Evolutionary conservation across 2,113 vertebrate genomes (phyloP), one percentile per base, ranked within the genome.

Genomic region (Henicopernis longicauda): DNA sequence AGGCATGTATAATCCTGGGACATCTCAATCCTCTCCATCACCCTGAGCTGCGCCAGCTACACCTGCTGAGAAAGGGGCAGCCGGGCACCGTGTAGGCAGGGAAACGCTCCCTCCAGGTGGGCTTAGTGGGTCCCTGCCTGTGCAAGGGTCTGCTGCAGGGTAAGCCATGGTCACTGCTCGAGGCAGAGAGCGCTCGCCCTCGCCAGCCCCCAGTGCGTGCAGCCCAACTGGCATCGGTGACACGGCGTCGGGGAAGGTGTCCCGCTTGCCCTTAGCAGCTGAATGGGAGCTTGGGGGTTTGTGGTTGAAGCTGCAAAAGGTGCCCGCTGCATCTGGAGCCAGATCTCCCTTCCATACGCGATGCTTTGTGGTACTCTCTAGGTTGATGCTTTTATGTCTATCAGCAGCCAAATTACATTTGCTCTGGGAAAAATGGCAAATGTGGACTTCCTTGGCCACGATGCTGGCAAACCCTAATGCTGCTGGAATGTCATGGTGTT

Each of bases 181-280:
- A 72, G 34, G n/a, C 47, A 66, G 44, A 49, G 62, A 69, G 36
- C 47, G 5, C 45, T 61, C 1, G 1, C n/a, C 34, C 74, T 59
- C 3, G 1, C 45, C 74, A n/a, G 40, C 14, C 25, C 9, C 31
- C 2, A 1, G 23, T 21, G 22, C 2, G 0, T 50, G 23, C 23
- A 73, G 71, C 52, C 36, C 55, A 65, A 1, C 72, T 3, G 1
- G 50, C 47, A 16, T 18, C 4, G 1, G n/a, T 62, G 62, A 50
- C 62, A 27, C 1, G 2, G 29, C 65, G 20, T 52, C 9, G 2
- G 45, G 54, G 49, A 63, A 36, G 14, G 29, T 40, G 54, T 73
- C 59, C 57, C 6, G 0, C 58, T 67, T 76, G 16, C 10, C 19
- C 45, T 45, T 44, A 29, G 10, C 76, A 82, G 42, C 3, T 52